Conservation (phyloP, 2,797 vertebrate species). For the Eulemur albifrons region DNA sequence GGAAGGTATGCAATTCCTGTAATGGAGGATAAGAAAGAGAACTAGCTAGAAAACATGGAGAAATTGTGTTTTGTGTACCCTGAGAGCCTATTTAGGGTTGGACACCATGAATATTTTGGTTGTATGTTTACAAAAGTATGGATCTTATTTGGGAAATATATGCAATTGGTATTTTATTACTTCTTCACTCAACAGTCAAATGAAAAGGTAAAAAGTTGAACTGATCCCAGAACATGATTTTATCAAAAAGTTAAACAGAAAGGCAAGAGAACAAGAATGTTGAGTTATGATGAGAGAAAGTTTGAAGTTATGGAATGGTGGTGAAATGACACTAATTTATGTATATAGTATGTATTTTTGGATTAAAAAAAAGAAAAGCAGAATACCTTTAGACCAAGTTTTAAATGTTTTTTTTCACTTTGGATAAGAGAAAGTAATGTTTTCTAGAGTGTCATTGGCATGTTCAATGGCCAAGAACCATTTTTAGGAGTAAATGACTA, state of each 20-base stretch:
- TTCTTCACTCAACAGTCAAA: not conserved
- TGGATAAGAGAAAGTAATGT: not conserved
- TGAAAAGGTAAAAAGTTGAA: not conserved
- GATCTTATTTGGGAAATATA: not conserved
- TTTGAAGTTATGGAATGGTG: not conserved
- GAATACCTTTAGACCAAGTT: not conserved
- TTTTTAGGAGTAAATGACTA: not conserved
- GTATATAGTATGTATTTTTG: not conserved
- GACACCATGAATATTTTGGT: not conserved
- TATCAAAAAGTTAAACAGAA: not conserved
- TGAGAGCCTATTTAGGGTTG: not conserved
- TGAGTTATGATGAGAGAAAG: not conserved
- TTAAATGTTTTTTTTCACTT: not conserved
- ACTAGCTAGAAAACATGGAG: not conserved
- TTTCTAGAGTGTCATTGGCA: not conserved
- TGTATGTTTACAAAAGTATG: not conserved
- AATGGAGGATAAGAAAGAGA: not conserved
- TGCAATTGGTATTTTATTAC: not conserved
- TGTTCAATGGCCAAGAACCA: not conserved
- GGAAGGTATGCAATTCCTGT: not conserved
- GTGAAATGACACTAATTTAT: not conserved
- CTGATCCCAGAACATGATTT: not conserved
- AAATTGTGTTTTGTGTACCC: not conserved
- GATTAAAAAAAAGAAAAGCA: not conserved
- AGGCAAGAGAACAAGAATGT: not conserved